Evolutionary conservation across 2,888 invertebrate species (phyloP).

Genomic region (Tanytarsus gracilentus): DNA sequence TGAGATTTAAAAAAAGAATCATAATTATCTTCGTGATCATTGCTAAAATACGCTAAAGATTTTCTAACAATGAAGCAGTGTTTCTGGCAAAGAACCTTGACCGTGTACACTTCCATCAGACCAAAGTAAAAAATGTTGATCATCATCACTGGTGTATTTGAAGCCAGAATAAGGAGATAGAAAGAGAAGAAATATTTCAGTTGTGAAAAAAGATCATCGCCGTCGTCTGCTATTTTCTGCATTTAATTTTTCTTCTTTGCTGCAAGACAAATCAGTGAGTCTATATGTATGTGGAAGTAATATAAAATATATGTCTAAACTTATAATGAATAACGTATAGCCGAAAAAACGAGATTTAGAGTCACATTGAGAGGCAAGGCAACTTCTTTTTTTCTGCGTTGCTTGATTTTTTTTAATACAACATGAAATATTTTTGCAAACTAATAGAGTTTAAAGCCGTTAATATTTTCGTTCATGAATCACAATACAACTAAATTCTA

Average conservation of each 20-base stretch:
- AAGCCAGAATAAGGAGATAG: background rate
- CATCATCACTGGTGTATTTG: background rate
- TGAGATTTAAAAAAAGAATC: too few relatives aligned
- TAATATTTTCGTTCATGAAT: too few relatives aligned
- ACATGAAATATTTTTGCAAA: too few relatives aligned
- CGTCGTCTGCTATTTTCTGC: constrained; percentile 25
- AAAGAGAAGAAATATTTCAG: background rate
- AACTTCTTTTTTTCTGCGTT: background rate
- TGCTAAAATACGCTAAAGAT: too few relatives aligned
- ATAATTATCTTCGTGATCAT: too few relatives aligned
- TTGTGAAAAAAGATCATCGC: constrained; percentile 18
- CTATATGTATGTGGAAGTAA: constrained; percentile 27
- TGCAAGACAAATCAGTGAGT: constrained; percentile 12
- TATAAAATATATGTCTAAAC: constrained; percentile 25
- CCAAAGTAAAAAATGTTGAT: background rate
- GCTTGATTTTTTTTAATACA: constrained; percentile 19
- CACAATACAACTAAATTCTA: too few relatives aligned
- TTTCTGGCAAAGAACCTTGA: constrained; percentile 25
- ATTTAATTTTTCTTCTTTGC: constrained; percentile 14
- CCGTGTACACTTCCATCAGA: constrained; percentile 16
- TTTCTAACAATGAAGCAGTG: background rate
- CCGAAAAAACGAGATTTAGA: constrained; percentile 14
- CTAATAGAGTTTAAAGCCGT: too few relatives aligned
- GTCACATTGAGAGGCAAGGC: constrained; percentile 24
- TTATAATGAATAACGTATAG: constrained; percentile 21